A percentile compares a stretch with the other conserved stretches of the same genome.
Conservation (phyloP, 2,113 vertebrate species). For the Choloepus hoffmanni region DNA sequence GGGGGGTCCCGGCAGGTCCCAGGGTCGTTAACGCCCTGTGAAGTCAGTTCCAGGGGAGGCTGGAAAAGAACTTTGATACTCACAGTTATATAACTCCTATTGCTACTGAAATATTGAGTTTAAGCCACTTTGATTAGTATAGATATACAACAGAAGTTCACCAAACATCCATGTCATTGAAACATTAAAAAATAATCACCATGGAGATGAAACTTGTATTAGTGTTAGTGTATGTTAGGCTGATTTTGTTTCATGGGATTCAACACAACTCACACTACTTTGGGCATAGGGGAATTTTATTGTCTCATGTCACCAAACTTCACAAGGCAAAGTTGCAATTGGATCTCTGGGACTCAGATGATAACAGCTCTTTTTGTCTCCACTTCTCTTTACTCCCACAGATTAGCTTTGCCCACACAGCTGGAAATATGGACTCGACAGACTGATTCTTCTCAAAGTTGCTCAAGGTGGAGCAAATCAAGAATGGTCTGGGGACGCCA, state of each 20-base stretch:
- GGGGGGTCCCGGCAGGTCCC: neutral
- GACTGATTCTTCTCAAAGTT: too few relatives aligned
- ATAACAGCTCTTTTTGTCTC: neutral
- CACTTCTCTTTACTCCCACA: neutral
- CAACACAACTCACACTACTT: neutral
- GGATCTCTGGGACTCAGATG: neutral
- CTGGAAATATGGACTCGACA: neutral
- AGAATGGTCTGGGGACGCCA: too few relatives aligned
- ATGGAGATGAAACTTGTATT: neutral
- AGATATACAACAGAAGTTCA: neutral
- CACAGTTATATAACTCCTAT: neutral
- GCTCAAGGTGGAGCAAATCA: too few relatives aligned
- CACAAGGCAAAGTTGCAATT: neutral
- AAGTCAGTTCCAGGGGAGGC: neutral
- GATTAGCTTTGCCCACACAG: neutral
- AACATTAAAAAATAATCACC: neutral
- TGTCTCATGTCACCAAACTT: neutral
- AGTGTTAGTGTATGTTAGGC: neutral
- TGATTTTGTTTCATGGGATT: neutral
- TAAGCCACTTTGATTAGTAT: neutral
- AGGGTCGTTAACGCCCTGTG: neutral
- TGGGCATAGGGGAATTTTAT: neutral
- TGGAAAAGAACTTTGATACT: neutral
- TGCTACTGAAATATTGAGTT: neutral
- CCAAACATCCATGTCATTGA: conserved; percentile 11